These are phyloP conservation scores for Philaenus spumarius DNA, from an alignment of 1,140 invertebrate genomes.

Conservation along the genomic window DNA sequence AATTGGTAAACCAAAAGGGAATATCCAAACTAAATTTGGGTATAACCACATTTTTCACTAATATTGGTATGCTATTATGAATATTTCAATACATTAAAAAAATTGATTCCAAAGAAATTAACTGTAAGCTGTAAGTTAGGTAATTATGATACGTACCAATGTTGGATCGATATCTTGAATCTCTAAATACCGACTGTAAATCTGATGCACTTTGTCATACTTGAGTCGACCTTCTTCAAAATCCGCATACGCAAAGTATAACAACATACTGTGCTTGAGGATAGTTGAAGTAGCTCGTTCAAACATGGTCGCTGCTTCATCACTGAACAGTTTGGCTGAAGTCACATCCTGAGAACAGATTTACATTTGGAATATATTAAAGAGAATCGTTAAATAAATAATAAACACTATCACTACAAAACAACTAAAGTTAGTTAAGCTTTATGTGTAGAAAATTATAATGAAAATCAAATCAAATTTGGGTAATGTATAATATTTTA, in stretches of 20 bases:
- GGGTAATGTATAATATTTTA: too few relatives aligned
- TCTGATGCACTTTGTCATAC: constrained; percentile 95
- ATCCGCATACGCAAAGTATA: constrained; percentile 98
- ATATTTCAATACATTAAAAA: too few relatives aligned
- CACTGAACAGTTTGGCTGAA: constrained; percentile 83
- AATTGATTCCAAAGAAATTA: too few relatives aligned
- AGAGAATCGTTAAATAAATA: background rate
- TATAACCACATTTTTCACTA: too few relatives aligned
- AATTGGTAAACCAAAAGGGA: too few relatives aligned
- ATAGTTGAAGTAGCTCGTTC: constrained; percentile 81
- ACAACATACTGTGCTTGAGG: constrained; percentile 83
- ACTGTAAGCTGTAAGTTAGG: too few relatives aligned
- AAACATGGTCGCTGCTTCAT: constrained; percentile 90
- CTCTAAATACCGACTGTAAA: constrained; percentile 88
- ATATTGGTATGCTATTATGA: too few relatives aligned
- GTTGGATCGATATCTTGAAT: constrained; percentile 90
- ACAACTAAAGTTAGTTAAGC: too few relatives aligned
- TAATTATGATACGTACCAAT: constrained; percentile 74
- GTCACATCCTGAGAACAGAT: constrained; percentile 66
- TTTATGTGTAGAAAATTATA: too few relatives aligned
- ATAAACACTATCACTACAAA: too few relatives aligned
- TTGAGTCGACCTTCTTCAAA: constrained; percentile 96
- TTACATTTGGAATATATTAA: background rate
- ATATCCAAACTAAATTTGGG: too few relatives aligned
- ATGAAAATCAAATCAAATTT: too few relatives aligned